Percentiles rank a stretch among this genome's conserved stretches.
These are phyloP conservation scores for Oryctes rhinoceros DNA, from an alignment of 1,140 invertebrate genomes.

Conservation along the genomic window DNA sequence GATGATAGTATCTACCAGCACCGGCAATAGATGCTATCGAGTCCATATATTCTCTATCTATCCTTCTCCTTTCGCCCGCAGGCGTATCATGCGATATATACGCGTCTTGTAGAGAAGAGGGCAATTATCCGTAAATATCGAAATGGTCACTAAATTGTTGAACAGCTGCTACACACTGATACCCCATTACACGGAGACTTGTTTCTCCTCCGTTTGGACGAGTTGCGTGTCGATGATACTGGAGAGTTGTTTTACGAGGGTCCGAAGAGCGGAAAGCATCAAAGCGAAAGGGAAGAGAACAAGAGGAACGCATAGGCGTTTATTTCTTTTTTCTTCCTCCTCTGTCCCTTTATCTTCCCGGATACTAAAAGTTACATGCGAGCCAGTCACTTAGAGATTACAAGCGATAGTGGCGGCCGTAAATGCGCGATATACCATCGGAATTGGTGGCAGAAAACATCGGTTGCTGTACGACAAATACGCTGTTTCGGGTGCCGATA, in stretches of 20 bases:
- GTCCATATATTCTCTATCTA: neutral
- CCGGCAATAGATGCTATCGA: neutral
- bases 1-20: neutral
- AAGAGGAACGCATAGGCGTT: neutral
- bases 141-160: conserved; percentile 19
- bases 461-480: neutral
- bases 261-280: neutral
- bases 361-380: conserved; percentile 18
- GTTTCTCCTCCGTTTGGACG: neutral
- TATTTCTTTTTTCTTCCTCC: neutral
- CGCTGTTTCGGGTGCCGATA: neutral
- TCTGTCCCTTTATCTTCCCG: neutral
- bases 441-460: neutral
- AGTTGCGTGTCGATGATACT: conserved; percentile 28
- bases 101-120: neutral
- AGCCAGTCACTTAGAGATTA: conserved; percentile 17
- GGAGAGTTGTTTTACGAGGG: conserved; percentile 17
- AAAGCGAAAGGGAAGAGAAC: neutral
- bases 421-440: neutral
- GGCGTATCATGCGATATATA: neutral
- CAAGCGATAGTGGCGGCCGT: conserved; percentile 3
- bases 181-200: neutral
- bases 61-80: neutral
- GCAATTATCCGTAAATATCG: conserved; percentile 37
- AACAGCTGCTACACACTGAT: conserved; percentile 18